Base-by-base conservation (phyloP, 2,797 vertebrate species). In the Antennarius maculatus region DNA sequence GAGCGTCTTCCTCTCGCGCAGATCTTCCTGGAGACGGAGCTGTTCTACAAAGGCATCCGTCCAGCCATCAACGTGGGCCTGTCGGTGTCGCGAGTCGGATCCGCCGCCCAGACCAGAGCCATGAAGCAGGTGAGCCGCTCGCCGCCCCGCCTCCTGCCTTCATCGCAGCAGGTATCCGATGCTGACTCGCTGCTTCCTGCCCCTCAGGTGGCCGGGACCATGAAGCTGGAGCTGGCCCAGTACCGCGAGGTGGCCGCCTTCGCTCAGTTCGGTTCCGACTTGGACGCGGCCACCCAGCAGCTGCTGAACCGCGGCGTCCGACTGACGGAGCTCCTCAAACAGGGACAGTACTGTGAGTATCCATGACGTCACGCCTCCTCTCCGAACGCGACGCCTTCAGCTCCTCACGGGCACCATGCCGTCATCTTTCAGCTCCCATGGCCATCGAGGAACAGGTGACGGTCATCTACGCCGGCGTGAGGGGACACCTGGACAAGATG, bases 11-110 rank as follows among this genome's bases (percentile, higher is more conserved):
- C 42, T 49, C 43, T 59, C n/a, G 0, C 12, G 1, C 79, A 99
- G 97, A 99, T 99, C 80, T 99, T 99, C 92, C 92, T 99, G 94
- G 97, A 99, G 92, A 99, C 97, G 0, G 97, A 99, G 84, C 89
- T 99, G 85, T 99, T 99, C 90, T 99, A 99, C 91, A 99, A 99
- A 85, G 97, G 97, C 80, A 98, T 99, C 77, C 96, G 96, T 73
- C 97, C 97, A 23, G 97, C 97, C 81, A 99, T 99, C 91, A 99
- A 99, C 0, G 97, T 99, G 7, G 97, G 97, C 91, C 92, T 99
- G 85, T 99, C 97, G 41, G 97, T 99, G 90, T 99, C 97, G 5
- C 95, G 97, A 73, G 97, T 99, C 0, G 97, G 97, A 68, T 99
- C 97, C 79, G 97, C 97, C 89, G 97, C 97, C 60, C 97, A 99